Conservation (phyloP, 2,797 vertebrate species). For the Tauraco hartlaubi region DNA sequence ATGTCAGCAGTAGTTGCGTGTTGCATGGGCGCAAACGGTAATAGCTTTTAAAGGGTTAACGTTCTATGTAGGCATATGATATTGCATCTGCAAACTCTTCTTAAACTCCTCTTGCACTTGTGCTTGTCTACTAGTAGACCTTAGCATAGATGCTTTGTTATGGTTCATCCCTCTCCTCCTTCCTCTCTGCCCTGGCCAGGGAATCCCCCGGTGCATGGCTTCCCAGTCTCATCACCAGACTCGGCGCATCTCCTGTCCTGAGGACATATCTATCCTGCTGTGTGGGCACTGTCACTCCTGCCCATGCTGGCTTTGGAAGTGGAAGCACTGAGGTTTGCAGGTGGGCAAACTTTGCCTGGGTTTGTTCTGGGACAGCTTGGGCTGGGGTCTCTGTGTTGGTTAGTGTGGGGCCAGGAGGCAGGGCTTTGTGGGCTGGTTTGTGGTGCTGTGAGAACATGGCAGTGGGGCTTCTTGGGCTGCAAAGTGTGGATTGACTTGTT, state of each 20-base stretch:
- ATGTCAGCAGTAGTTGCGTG: background rate
- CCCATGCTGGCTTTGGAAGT: background rate
- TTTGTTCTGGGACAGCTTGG: background rate
- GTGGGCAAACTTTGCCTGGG: background rate
- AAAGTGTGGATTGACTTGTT: background rate
- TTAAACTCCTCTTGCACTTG: background rate
- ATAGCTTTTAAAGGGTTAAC: background rate
- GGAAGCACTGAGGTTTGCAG: background rate
- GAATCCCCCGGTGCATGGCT: background rate
- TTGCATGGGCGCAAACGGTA: background rate
- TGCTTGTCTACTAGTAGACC: background rate
- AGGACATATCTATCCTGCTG: fast-evolving
- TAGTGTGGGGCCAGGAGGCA: background rate
- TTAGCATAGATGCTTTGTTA: background rate
- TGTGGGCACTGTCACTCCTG: background rate
- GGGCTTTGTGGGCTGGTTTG: background rate
- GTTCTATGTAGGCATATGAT: background rate
- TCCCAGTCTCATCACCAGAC: background rate
- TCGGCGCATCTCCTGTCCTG: background rate
- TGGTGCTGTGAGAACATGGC: background rate
- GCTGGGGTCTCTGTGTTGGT: background rate
- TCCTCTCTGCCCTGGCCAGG: background rate
- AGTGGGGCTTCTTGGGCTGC: background rate
- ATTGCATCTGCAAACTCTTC: background rate
- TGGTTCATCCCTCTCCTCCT: background rate